A percentile compares a stretch with the other conserved stretches of the same genome.
phyloP scores from a whole-genome alignment of 1,140 invertebrate genomes.

The Procambarus clarkii region DNA sequence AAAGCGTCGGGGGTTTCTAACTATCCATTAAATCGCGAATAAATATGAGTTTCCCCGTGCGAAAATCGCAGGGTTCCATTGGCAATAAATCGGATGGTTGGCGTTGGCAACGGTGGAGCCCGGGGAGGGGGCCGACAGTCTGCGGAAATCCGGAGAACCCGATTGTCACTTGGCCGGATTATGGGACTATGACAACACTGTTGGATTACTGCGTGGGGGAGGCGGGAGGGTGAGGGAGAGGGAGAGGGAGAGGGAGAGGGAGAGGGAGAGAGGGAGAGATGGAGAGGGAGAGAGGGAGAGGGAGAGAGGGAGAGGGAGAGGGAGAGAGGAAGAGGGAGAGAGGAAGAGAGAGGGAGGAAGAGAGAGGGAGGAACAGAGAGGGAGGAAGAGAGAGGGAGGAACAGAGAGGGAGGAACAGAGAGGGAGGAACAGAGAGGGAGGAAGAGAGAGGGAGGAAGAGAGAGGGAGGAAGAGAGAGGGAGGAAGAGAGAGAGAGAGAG shows the following conservation, averaged over 20 bases:
- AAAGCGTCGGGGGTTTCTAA: too few species aligned
- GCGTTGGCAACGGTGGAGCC: conserved; percentile 28
- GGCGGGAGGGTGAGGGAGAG: conserved; percentile 1
- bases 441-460: background rate
- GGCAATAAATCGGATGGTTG: background rate
- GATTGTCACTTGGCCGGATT: conserved; percentile 52
- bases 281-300: background rate
- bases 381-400: background rate
- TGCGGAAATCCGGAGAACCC: conserved; percentile 46
- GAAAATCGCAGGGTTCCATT: background rate
- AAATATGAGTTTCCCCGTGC: background rate
- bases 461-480: background rate
- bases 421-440: conserved; percentile 14
- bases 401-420: background rate
- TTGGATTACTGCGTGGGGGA: conserved; percentile 32
- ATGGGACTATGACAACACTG: conserved; percentile 54
- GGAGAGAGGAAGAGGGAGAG: background rate
- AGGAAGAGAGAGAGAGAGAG: background rate
- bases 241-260: background rate
- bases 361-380: background rate
- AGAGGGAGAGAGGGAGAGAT: background rate
- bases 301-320: background rate
- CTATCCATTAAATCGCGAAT: background rate
- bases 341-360: background rate
- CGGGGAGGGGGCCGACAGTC: background rate